A percentile compares a stretch with the other conserved stretches of the same genome.
phyloP scores from a whole-genome alignment of 2,888 invertebrate genomes.

The Sericinus montela region DNA sequence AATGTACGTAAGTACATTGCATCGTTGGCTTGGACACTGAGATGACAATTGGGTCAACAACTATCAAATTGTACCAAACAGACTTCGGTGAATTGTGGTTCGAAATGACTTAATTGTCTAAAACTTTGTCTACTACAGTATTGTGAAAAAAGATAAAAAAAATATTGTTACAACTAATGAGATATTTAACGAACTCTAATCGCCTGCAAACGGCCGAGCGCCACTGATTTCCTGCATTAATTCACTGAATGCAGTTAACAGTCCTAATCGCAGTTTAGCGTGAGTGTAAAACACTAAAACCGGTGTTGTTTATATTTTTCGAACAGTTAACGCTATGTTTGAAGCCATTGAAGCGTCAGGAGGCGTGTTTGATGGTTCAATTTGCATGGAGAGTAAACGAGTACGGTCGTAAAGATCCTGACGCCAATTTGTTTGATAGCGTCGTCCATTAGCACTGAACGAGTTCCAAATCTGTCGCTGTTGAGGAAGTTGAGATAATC shows the following conservation, averaged over 20 bases:
- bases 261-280: constrained; percentile 62
- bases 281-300: constrained; percentile 55
- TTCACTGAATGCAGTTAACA: constrained; percentile 43
- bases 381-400: constrained; percentile 27
- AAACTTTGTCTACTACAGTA: too few species aligned
- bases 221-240: constrained; percentile 50
- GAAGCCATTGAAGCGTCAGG: constrained; percentile 6
- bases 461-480: constrained; percentile 4
- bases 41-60: too few species aligned
- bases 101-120: too few species aligned
- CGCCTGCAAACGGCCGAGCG: constrained; percentile 4
- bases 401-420: constrained; percentile 23
- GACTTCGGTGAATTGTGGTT: too few species aligned
- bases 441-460: constrained; percentile 15
- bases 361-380: constrained; percentile 28
- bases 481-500: constrained; percentile 7
- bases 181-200: not conserved
- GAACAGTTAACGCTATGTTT: constrained; percentile 22
- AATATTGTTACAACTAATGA: too few species aligned
- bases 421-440: constrained; percentile 19
- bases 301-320: constrained; percentile 22
- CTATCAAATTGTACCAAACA: too few species aligned
- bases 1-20: too few species aligned
- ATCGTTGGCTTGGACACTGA: too few species aligned
- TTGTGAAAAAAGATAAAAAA: too few species aligned